Percentiles rank a stretch among this genome's conserved stretches.
phyloP scores from a whole-genome alignment of 2,797 vertebrate genomes.

The Nyctibius grandis region DNA sequence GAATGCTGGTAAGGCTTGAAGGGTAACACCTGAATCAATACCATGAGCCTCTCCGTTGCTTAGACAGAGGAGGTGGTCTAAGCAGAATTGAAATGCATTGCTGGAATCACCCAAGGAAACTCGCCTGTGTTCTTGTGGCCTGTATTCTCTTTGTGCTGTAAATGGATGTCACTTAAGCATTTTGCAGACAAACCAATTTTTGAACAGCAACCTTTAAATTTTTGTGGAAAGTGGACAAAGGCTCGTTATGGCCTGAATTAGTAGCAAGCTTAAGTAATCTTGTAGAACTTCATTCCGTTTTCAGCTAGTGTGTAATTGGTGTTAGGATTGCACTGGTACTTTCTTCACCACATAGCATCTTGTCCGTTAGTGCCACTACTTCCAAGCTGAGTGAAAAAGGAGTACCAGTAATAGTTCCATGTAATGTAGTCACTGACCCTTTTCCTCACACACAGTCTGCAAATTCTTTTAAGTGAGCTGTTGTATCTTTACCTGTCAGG shows the following conservation, averaged over 20 bases:
- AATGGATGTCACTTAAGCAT: too few species aligned
- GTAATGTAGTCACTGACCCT: neutral
- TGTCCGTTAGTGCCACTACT: neutral
- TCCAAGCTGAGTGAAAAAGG: neutral
- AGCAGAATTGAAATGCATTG: neutral
- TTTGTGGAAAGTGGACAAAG: neutral
- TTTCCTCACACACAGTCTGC: neutral
- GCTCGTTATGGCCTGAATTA: neutral
- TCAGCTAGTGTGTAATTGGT: neutral
- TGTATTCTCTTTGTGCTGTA: neutral
- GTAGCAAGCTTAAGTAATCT: neutral
- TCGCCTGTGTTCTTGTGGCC: neutral
- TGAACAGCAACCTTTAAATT: neutral
- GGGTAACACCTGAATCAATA: neutral
- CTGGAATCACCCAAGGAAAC: neutral
- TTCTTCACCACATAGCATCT: neutral
- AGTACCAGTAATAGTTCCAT: neutral
- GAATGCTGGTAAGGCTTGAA: neutral
- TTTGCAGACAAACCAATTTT: neutral
- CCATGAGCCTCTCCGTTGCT: neutral
- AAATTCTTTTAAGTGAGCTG: neutral
- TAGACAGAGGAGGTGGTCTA: fast-evolving
- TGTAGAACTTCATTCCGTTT: neutral
- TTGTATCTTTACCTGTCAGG: neutral
- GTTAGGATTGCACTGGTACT: neutral